Conservation (phyloP, 2,888 invertebrate species). For the Eupithecia exiguata region DNA sequence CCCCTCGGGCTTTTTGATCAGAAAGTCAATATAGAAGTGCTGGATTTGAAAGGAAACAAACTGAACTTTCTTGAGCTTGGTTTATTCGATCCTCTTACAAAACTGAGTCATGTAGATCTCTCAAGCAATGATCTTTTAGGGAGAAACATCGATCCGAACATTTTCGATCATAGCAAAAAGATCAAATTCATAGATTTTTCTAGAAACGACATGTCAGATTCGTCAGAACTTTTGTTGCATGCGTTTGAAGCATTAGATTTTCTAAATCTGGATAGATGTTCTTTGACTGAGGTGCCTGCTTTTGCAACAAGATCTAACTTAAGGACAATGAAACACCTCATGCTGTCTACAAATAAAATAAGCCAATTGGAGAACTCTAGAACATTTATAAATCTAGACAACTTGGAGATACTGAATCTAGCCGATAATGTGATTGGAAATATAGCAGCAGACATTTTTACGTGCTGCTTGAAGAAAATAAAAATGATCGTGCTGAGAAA, state of each 20-base stretch:
- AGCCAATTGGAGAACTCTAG: slow-evolving; percentile 48
- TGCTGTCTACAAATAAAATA: slow-evolving; percentile 65
- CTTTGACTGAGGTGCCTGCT: slow-evolving; percentile 59
- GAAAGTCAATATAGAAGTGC: slow-evolving; percentile 53
- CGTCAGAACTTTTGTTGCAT: slow-evolving; percentile 54
- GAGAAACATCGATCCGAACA: slow-evolving; percentile 50
- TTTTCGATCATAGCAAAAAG: slow-evolving; percentile 53
- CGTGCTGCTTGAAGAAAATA: slow-evolving; percentile 53
- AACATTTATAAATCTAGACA: slow-evolving; percentile 56
- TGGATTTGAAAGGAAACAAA: slow-evolving; percentile 62
- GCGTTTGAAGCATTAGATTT: slow-evolving; percentile 52
- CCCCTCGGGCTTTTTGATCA: slow-evolving; percentile 63
- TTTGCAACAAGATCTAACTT: slow-evolving; percentile 61
- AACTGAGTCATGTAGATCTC: slow-evolving; percentile 58
- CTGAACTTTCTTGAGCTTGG: slow-evolving; percentile 54
- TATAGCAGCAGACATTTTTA: slow-evolving; percentile 59
- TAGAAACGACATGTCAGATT: slow-evolving; percentile 59
- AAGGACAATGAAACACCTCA: slow-evolving; percentile 60
- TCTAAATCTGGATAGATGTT: slow-evolving; percentile 60
- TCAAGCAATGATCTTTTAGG: slow-evolving; percentile 60
- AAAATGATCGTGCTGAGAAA: slow-evolving; percentile 59
- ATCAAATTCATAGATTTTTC: slow-evolving; percentile 62
- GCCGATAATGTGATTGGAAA: slow-evolving; percentile 60
- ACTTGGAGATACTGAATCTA: slow-evolving; percentile 64
- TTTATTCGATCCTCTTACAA: slow-evolving; percentile 56